A percentile compares a stretch with the other conserved stretches of the same genome.
Conservation (phyloP, 2,797 vertebrate species). For the Anguilla obscura region DNA sequence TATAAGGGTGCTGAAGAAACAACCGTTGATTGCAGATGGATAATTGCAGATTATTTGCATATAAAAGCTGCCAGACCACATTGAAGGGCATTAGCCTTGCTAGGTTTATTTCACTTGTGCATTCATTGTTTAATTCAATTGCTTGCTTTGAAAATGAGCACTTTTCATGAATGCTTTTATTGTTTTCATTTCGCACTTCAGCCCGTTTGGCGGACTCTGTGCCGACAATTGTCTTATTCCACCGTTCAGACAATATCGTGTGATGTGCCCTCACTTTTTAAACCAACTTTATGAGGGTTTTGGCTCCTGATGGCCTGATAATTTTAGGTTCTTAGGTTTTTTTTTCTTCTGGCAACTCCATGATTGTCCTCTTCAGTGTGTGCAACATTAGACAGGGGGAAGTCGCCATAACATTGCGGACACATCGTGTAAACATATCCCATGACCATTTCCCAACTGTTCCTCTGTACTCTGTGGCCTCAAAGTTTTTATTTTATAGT, state of each 20-base stretch:
- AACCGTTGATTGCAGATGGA: neutral
- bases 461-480: neutral
- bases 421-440: neutral
- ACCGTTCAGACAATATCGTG: neutral
- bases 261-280: neutral
- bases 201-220: neutral
- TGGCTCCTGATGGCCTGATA: neutral
- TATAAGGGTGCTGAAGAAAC: neutral
- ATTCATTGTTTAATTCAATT: neutral
- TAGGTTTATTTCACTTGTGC: constrained; percentile 6
- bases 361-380: neutral
- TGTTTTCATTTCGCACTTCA: neutral
- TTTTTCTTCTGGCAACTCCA: neutral
- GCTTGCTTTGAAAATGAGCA: neutral
- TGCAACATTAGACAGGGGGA: neutral
- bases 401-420: neutral
- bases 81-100: neutral
- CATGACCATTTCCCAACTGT: neutral
- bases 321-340: constrained; percentile 3
- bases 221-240: neutral
- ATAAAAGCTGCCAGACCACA: neutral
- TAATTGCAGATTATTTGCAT: constrained; percentile 25
- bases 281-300: neutral
- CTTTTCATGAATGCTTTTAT: neutral
- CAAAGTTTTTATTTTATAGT: neutral